A percentile compares a stretch with the other conserved stretches of the same genome.
Evolutionary conservation across 2,888 invertebrate species (phyloP).

Genomic region (Orthosia cruda): DNA sequence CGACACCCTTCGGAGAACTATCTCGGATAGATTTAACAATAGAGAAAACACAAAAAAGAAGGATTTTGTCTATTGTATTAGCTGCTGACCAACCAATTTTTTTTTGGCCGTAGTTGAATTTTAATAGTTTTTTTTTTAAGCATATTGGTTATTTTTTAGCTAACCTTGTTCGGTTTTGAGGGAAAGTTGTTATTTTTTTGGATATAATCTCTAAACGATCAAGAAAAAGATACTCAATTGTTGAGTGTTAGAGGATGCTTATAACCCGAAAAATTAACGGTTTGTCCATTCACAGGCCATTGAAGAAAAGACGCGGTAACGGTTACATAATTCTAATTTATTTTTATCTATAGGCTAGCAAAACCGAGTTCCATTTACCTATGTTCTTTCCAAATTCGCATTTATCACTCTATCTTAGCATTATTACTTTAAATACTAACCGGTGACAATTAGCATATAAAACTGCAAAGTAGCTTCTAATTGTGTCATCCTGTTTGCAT

Average conservation of each 20-base stretch:
- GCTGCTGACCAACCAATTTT: slow-evolving; percentile 2
- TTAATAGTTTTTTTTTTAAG: background rate
- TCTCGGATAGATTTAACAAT: slow-evolving; percentile 35
- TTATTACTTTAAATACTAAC: slow-evolving; percentile 18
- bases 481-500: slow-evolving; percentile 5
- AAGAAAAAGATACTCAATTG: too few species aligned
- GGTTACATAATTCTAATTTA: too few species aligned
- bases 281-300: too few species aligned
- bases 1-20: slow-evolving; percentile 30
- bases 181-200: too few species aligned
- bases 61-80: background rate
- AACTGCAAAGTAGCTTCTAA: background rate
- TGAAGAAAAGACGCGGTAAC: too few species aligned
- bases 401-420: background rate
- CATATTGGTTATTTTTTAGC: too few species aligned
- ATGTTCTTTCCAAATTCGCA: background rate
- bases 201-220: too few species aligned
- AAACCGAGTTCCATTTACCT: background rate
- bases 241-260: too few species aligned
- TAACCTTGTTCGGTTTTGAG: too few species aligned
- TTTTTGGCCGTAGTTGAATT: background rate
- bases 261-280: too few species aligned
- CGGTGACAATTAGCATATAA: background rate
- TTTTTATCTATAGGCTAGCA: background rate
- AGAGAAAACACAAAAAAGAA: slow-evolving; percentile 22